A percentile compares a stretch with the other conserved stretches of the same genome.
These are phyloP conservation scores for Lypha dubia DNA, from an alignment of 2,888 invertebrate genomes.

Conservation along the genomic window DNA sequence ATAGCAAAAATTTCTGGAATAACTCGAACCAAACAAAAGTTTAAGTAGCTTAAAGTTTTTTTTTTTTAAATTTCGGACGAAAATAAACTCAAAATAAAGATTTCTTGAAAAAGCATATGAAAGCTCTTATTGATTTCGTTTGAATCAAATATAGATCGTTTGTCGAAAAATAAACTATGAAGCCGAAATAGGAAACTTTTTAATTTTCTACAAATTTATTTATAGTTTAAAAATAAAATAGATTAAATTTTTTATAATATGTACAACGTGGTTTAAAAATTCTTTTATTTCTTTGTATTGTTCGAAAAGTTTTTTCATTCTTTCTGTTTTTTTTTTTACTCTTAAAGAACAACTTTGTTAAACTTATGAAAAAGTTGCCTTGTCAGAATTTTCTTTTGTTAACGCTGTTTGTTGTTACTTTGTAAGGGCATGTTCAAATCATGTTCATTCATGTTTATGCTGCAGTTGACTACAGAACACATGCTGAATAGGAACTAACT, in stretches of 20 bases:
- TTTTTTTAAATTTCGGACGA: no score
- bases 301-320: not conserved
- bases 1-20: no score
- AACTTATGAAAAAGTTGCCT: slow-evolving; percentile 24
- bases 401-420: slow-evolving; percentile 13
- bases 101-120: no score
- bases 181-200: no score
- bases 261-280: no score
- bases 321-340: not conserved
- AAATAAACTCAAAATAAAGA: no score
- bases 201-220: not conserved
- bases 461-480: slow-evolving; percentile 18
- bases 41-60: no score
- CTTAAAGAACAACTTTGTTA: not conserved
- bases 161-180: not conserved
- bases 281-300: not conserved
- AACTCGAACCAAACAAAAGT: no score
- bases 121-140: no score
- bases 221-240: not conserved
- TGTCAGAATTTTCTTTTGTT: slow-evolving; percentile 19
- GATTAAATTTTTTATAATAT: not conserved
- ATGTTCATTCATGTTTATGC: slow-evolving; percentile 37
- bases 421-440: slow-evolving; percentile 44
- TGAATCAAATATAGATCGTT: no score
- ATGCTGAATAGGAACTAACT: slow-evolving; percentile 42